Conservation (phyloP, 2,888 invertebrate genomes). For the Tanytarsus gracilentus region DNA sequence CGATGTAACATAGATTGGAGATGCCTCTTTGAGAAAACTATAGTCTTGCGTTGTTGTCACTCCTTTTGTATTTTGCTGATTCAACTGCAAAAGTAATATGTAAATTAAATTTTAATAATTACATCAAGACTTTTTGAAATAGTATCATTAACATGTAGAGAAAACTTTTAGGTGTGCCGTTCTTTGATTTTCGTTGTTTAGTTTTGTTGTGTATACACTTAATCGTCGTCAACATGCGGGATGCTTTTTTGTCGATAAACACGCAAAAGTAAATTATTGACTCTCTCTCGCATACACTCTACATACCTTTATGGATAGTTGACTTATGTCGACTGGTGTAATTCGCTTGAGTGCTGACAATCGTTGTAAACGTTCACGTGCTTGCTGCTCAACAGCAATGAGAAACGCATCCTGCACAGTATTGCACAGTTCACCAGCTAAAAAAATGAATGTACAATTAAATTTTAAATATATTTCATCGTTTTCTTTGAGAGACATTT, state of each 20-base stretch:
- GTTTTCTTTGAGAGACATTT: not conserved
- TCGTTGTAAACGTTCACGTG: constrained; percentile 81
- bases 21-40: constrained; percentile 73
- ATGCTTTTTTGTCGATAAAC: not conserved
- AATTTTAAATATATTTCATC: not conserved
- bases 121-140: constrained; percentile 40
- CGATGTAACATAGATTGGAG: constrained; percentile 75
- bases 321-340: constrained; percentile 88
- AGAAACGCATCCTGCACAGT: constrained; percentile 95
- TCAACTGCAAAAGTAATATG: constrained; percentile 33
- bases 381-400: constrained; percentile 95
- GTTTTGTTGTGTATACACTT: too few species aligned
- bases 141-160: constrained; percentile 19
- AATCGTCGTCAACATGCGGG: not conserved
- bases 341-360: constrained; percentile 86
- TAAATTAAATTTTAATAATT: constrained; percentile 13
- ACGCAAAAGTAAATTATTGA: not conserved
- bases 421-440: constrained; percentile 78
- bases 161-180: constrained; percentile 26
- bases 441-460: constrained; percentile 37
- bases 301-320: constrained; percentile 73
- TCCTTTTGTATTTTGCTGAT: constrained; percentile 42
- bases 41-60: constrained; percentile 52
- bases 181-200: not conserved
- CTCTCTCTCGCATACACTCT: not conserved